phyloP scores from a whole-genome alignment of 2,113 vertebrate genomes.

The Phalacrocorax brasilianus region DNA sequence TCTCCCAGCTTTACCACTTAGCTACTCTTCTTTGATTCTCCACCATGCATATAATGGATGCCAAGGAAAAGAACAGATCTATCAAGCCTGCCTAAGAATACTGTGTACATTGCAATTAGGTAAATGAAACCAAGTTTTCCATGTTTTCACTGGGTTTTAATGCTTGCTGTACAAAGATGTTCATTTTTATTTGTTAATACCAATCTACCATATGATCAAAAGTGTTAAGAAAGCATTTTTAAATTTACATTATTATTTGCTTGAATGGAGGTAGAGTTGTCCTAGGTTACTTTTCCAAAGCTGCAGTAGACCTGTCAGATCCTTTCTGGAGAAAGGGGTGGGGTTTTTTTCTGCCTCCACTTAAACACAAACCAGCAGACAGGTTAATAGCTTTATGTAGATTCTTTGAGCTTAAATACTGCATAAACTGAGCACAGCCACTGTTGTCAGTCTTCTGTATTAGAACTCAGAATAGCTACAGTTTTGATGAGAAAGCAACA shows the following conservation, averaged over 20 bases:
- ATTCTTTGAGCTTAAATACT: background rate
- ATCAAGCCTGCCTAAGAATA: background rate
- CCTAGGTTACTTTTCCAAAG: background rate
- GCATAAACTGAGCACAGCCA: background rate
- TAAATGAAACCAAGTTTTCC: background rate
- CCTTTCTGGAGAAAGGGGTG: background rate
- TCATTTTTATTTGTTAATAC: background rate
- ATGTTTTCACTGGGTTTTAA: background rate
- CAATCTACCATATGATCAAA: background rate
- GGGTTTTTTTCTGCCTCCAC: background rate
- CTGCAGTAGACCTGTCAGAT: background rate
- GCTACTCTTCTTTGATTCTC: background rate
- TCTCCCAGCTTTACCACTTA: background rate
- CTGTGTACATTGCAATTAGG: background rate
- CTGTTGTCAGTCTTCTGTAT: background rate
- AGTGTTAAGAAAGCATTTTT: background rate
- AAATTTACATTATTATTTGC: background rate
- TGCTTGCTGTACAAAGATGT: background rate
- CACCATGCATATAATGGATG: background rate
- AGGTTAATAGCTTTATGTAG: background rate
- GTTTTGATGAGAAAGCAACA: background rate
- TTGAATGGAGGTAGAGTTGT: background rate
- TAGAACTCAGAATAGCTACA: background rate
- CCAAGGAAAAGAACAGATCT: background rate
- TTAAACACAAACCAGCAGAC: background rate